Evolutionary conservation across 2,113 vertebrate genomes (phyloP), one percentile per base, ranked within the genome.

Genomic region (Sphaerodactylus townsendi): DNA sequence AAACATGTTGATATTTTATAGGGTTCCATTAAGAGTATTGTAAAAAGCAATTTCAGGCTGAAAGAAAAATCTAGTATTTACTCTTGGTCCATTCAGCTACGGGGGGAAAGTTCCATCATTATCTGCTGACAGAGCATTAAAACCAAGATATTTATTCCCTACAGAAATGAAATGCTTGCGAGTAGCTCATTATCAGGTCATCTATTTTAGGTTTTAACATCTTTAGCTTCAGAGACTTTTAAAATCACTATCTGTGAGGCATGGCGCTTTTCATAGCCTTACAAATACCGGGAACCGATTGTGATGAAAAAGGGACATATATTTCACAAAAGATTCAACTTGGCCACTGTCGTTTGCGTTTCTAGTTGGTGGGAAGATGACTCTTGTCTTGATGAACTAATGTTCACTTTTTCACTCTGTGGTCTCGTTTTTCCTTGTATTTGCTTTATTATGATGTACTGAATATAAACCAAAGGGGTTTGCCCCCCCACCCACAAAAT

Each of bases 61-160:
- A 77, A n/a, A 76, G 0, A 17, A 4, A 9, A 39, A 41, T 46
- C 5, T 0, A 0, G 35, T 89, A 77, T 91, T 92, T 88, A 82
- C 81, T 86, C 65, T 69, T 0, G 77, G 85, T 80, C 90, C 90
- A 64, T 82, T 81, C 77, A 79, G 65, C 85, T 64, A 65, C 0
- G 0, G 37, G 35, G 87, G 88, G 59, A 84, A 33, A 78, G 44
- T 92, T 93, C 92, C 85, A 90, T 93, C 71, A 84, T 75, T 91
- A 91, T 93, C 84, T 77, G 0, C 68, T 81, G 70, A 14, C 37
- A 86, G 79, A 82, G 79, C 81, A 56, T 90, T 92, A 86, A 91
- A 92, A 65, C 73, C 13, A 79, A 72, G 86, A 87, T 85, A 91
- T 93, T 81, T 84, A 41, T 91, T 76, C 74, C 64, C 77, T 86